Evolutionary conservation across 2,888 invertebrate genomes (phyloP), one percentile per base, ranked within the genome.

Genomic region (Zonitis immaculata): DNA sequence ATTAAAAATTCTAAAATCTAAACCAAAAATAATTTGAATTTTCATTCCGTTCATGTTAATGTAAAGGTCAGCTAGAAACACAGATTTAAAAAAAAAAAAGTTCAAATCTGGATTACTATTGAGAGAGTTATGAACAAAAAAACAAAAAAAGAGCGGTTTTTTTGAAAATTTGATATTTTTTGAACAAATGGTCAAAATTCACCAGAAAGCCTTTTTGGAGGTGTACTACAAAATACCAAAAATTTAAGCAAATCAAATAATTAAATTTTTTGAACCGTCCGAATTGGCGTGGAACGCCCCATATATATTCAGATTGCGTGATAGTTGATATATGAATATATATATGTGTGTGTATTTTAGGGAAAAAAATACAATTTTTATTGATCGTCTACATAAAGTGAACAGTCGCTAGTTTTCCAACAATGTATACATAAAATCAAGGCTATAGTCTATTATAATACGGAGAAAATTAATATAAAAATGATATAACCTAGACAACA

Each of bases 21-120:
- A 86, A 66, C 92, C 91, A 1, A 89, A 88, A 47, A 66, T 65
- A 65, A 84, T 83, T 60, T 84, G 83, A 66, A 95, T 80, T 61
- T 85, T 82, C 73, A 95, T 95, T 46, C 88, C 88, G 74, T 91
- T 91, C 66, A 95, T 79, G 70, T 89, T 91, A 47, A 89, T n/a
- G n/a, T n/a, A n/a, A n/a, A n/a, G n/a, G n/a, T n/a, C n/a, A n/a
- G n/a, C n/a, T n/a, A n/a, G n/a, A n/a, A n/a, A n/a, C n/a, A n/a
- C n/a, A n/a, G n/a, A n/a, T n/a, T n/a, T n/a, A n/a, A n/a, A n/a
- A n/a, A n/a, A n/a, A n/a, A n/a, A n/a, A n/a, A n/a, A n/a, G n/a
- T n/a, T n/a, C n/a, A n/a, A n/a, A n/a, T n/a, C n/a, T n/a, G n/a
- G n/a, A n/a, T n/a, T n/a, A n/a, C n/a, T n/a, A n/a, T n/a, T n/a